phyloP scores from a whole-genome alignment of 2,797 vertebrate genomes.

The Picus viridis region DNA sequence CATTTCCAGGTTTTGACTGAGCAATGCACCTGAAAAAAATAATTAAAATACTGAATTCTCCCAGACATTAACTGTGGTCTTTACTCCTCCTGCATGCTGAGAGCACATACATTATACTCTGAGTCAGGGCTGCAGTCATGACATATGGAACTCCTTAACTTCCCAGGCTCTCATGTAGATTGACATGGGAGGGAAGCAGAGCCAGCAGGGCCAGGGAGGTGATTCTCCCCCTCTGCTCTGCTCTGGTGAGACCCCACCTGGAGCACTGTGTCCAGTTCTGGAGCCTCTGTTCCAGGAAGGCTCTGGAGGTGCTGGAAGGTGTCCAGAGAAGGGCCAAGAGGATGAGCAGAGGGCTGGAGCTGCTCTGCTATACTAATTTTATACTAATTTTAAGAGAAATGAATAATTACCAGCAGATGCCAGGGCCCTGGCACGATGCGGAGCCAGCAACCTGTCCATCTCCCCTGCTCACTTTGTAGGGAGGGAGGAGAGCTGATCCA shows the following conservation, averaged over 20 bases:
- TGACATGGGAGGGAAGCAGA: not conserved
- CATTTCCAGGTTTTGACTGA: not conserved
- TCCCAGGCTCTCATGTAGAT: not conserved
- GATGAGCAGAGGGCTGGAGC: too few species aligned
- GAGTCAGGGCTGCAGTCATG: not conserved
- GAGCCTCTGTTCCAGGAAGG: too few species aligned
- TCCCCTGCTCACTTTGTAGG: not conserved
- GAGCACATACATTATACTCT: not conserved
- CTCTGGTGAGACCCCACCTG: too few species aligned
- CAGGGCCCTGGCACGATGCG: not conserved
- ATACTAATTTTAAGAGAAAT: not conserved
- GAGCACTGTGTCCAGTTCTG: too few species aligned
- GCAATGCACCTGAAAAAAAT: not conserved
- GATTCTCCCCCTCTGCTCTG: too few species aligned
- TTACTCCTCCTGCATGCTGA: not conserved
- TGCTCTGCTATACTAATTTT: too few species aligned
- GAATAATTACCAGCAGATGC: not conserved
- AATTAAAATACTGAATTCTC: not conserved
- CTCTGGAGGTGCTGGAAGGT: too few species aligned
- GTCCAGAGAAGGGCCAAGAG: too few species aligned
- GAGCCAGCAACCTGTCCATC: not conserved
- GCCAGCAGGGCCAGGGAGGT: too few species aligned
- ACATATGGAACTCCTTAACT: constrained; percentile 23
- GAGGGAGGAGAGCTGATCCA: not conserved
- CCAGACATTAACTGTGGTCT: not conserved